These are phyloP conservation scores for Nibea albiflora DNA, from an alignment of 2,113 vertebrate genomes.

Conservation along the genomic window DNA sequence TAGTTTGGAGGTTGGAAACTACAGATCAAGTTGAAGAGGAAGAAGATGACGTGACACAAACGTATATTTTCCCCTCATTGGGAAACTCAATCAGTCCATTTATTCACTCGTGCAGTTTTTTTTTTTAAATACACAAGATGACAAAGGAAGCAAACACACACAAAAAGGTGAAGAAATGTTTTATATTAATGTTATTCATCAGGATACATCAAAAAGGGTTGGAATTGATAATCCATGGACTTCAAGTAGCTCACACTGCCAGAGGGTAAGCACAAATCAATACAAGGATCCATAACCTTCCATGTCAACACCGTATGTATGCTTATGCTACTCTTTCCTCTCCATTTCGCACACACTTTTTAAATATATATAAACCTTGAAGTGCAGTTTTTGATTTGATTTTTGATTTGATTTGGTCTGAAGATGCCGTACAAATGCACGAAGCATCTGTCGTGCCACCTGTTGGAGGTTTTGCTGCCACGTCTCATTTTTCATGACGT, in stretches of 20 bases:
- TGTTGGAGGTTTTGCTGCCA: conserved; percentile 18
- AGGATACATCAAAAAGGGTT: neutral
- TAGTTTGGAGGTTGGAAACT: neutral
- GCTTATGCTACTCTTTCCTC: neutral
- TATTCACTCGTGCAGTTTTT: too few relatives aligned
- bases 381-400: neutral
- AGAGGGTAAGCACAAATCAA: neutral
- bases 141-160: too few relatives aligned
- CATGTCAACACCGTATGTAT: neutral
- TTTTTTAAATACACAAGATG: neutral
- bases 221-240: neutral
- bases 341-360: neutral
- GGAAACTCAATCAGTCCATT: neutral
- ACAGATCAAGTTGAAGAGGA: neutral
- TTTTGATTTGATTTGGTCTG: neutral
- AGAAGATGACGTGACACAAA: neutral
- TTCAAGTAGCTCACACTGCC: neutral
- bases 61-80: neutral
- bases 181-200: neutral
- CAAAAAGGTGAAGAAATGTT: neutral
- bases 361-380: neutral
- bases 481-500: conserved; percentile 35
- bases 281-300: conserved; percentile 18
- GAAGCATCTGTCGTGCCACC: conserved; percentile 43
- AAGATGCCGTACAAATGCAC: neutral